Evolutionary conservation across 2,888 invertebrate genomes (phyloP).

Genomic region (Aphidoletes aphidimyza): DNA sequence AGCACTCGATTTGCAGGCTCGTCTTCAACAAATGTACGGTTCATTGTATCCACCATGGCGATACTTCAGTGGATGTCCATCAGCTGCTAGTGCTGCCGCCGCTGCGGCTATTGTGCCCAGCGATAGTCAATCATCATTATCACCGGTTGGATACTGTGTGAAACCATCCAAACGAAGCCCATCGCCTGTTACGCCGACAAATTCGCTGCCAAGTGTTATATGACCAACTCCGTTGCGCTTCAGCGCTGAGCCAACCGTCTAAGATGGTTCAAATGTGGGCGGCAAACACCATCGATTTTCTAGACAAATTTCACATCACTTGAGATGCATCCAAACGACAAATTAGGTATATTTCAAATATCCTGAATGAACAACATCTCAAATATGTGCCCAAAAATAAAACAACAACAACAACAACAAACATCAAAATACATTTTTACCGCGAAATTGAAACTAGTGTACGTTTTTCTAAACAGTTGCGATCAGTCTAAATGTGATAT

Average conservation of each 20-base stretch:
- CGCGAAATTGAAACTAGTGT: no score
- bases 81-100: constrained; percentile 56
- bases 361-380: no score
- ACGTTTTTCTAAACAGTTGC: not conserved
- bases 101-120: constrained; percentile 62
- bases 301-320: not conserved
- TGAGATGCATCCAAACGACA: not conserved
- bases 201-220: constrained; percentile 64
- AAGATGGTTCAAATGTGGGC: not conserved
- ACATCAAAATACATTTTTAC: not conserved
- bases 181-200: constrained; percentile 54
- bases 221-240: constrained; percentile 68
- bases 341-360: no score
- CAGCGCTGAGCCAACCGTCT: constrained; percentile 61
- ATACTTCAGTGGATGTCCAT: constrained; percentile 64
- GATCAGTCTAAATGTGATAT: constrained; percentile 17
- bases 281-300: not conserved
- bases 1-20: constrained; percentile 66
- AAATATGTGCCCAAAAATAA: not conserved
- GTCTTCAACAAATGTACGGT: constrained; percentile 66
- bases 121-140: constrained; percentile 65
- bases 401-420: not conserved
- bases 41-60: constrained; percentile 66
- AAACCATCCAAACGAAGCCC: constrained; percentile 65
- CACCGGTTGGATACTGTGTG: constrained; percentile 63